These are phyloP conservation scores for Vanessa tameamea DNA, from an alignment of 1,140 invertebrate species.

Conservation along the genomic window DNA sequence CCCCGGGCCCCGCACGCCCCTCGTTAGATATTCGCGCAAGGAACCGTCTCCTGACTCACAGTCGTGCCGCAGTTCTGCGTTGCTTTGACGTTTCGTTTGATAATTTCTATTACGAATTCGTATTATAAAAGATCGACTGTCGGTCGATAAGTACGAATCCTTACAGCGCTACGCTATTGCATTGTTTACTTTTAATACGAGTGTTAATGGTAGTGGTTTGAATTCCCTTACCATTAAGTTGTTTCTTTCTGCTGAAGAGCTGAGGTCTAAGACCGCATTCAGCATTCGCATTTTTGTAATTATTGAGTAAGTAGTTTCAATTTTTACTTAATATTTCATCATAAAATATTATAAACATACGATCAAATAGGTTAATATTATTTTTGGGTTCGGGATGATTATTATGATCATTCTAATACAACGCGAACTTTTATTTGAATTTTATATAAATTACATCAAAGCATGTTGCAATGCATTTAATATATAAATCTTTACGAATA, in stretches of 20 bases:
- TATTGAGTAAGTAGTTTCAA: constrained; percentile 1
- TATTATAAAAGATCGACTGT: constrained; percentile 37
- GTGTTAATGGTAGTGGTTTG: constrained; percentile 1
- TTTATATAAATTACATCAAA: too few species aligned
- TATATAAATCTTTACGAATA: too few species aligned
- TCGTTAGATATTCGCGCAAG: constrained; percentile 45
- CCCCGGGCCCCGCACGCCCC: constrained; percentile 43
- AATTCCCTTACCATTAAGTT: not conserved
- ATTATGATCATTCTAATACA: too few species aligned
- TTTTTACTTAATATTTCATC: not conserved
- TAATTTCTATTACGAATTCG: constrained; percentile 25
- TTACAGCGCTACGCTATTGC: constrained; percentile 20
- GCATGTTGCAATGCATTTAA: too few species aligned
- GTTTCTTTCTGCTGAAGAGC: not conserved
- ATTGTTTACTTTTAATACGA: constrained; percentile 13
- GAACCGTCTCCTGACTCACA: constrained; percentile 42
- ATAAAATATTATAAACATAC: not conserved
- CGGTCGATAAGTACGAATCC: constrained; percentile 61
- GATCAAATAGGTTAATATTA: not conserved
- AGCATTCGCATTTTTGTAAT: not conserved
- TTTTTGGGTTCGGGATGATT: too few species aligned
- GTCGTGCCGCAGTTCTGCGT: constrained; percentile 52
- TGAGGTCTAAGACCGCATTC: constrained; percentile 2
- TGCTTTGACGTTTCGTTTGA: constrained; percentile 32
- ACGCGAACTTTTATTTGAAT: too few species aligned